Conservation (phyloP, 2,797 vertebrate species). For the Meda fulgida region DNA sequence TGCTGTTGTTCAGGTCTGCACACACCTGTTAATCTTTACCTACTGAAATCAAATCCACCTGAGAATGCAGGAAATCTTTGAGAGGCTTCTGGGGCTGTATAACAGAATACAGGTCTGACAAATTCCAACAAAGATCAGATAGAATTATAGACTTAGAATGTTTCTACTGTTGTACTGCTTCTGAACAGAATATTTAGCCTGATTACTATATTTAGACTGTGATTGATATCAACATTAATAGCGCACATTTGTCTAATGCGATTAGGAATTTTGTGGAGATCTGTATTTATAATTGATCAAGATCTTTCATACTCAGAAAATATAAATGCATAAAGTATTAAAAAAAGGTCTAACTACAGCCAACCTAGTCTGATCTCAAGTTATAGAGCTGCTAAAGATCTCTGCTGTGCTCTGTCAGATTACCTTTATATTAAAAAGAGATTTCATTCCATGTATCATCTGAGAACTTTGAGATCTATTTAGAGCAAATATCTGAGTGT, state of each 20-base stretch:
- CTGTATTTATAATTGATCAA: constrained; percentile 25
- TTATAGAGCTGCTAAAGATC: neutral
- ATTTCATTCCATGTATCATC: neutral
- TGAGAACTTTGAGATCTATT: neutral
- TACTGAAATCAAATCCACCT: neutral
- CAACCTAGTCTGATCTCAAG: neutral
- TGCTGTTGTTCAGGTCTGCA: constrained; percentile 92
- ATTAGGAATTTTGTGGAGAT: neutral
- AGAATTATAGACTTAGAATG: neutral
- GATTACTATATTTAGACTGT: constrained; percentile 22
- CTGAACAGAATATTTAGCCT: constrained; percentile 10
- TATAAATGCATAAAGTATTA: neutral
- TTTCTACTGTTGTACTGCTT: constrained; percentile 11
- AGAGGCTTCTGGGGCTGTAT: neutral
- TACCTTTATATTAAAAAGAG: constrained; percentile 15
- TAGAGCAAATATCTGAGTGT: neutral
- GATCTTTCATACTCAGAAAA: neutral
- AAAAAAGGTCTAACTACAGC: neutral
- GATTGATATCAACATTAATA: constrained; percentile 14
- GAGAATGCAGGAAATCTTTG: neutral
- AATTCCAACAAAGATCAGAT: neutral
- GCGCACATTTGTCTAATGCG: neutral
- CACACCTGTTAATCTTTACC: neutral
- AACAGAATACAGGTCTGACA: neutral
- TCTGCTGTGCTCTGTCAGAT: neutral